Evolutionary conservation across 2,113 vertebrate genomes (phyloP), one percentile per base, ranked within the genome.

Genomic region (Malurus alboscapulatus): DNA sequence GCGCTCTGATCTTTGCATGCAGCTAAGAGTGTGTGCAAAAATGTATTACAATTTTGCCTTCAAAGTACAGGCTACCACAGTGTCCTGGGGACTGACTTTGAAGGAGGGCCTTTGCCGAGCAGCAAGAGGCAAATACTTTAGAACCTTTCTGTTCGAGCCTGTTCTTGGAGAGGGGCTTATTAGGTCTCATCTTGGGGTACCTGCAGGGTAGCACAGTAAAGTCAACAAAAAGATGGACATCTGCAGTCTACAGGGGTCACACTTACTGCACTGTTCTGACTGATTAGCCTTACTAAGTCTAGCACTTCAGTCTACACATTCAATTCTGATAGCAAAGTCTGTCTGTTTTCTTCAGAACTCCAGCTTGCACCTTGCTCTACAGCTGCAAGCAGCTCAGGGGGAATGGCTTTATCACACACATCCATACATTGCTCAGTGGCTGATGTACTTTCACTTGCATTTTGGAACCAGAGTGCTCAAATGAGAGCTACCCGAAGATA

Each of bases 401-500:
- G 24, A 74, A 62, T 42, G 65, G 78, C 25, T 62, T 74, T 55
- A 55, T 84, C 68, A 50, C 50, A 22, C 47, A 9, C 1, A 5
- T 75, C 42, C 80, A 71, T 30, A 42, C 34, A 48, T 26, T 69
- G 71, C 62, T 55, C 67, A 79, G 54, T 29, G 29, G 72, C 44
- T 58, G 59, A 81, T 25, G 19, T 44, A 55, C 68, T 88, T 88
- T 90, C 73, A 45, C 53, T 80, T 84, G 76, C 57, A 81, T 69
- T 92, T 76, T 68, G 79, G 88, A 91, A 81, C n/a, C 27, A 68
- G 47, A 77, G 40, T 29, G 48, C 77, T 93, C 76, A 84, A 78
- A 65, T 7, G 34, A 65, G 62, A 82, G 32, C n/a, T 69, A 50
- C 50, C 14, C 65, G 24, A 78, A 95, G 87, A 40, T 24, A 27